phyloP scores from a whole-genome alignment of 2,888 invertebrate genomes.

The Caenorhabditis virilis region DNA sequence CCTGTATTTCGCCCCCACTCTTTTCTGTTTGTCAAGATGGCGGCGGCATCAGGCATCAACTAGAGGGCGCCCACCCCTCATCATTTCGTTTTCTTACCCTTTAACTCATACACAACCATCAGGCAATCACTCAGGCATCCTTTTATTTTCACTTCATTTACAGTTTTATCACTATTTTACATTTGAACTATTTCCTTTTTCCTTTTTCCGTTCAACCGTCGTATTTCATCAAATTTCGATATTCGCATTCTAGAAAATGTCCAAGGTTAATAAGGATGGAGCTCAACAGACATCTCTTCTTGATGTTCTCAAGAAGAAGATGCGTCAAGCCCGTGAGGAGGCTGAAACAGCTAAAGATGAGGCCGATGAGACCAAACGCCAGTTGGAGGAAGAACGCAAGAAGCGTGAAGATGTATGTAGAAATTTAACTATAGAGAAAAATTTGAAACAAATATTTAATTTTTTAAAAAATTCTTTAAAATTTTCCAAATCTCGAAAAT shows the following conservation, averaged over 20 bases:
- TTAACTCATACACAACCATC: background rate
- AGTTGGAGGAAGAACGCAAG: constrained; percentile 91
- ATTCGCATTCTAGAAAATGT: constrained; percentile 43
- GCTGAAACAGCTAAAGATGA: constrained; percentile 98
- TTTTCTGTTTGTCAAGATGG: constrained; percentile 4
- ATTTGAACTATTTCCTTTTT: background rate
- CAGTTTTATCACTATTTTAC: background rate
- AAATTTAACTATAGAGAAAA: too few relatives aligned
- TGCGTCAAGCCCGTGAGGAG: constrained; percentile 97
- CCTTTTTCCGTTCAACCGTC: background rate
- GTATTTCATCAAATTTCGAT: background rate
- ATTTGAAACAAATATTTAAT: too few relatives aligned
- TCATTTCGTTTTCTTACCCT: too few relatives aligned
- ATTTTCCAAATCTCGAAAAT: too few relatives aligned
- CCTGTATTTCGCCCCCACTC: constrained; percentile 7
- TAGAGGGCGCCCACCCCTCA: too few relatives aligned
- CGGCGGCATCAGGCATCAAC: too few relatives aligned
- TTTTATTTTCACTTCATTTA: constrained; percentile 1
- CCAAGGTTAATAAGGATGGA: constrained; percentile 67
- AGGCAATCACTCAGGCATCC: background rate
- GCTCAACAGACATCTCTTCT: constrained; percentile 75
- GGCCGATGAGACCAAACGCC: constrained; percentile 92
- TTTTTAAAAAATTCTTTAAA: too few relatives aligned
- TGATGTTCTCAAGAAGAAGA: constrained; percentile 98
- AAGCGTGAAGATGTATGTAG: constrained; percentile 94